Conservation (phyloP, 1,140 invertebrate genomes). For the Anoplolepis gracilipes region DNA sequence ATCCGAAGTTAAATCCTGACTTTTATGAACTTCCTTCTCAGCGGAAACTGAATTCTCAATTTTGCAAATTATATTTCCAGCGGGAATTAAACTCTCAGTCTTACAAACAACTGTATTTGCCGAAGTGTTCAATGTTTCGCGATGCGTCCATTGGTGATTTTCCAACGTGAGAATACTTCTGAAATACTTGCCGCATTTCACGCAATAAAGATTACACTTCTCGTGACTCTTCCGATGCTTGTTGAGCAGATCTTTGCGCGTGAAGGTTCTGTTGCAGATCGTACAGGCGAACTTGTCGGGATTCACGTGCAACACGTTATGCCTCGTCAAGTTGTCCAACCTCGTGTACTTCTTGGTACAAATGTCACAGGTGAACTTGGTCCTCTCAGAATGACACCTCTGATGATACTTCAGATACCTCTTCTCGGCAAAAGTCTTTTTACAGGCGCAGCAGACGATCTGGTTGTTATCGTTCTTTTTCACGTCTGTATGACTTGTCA, state of each 20-base stretch:
- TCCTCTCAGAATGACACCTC: constrained; percentile 78
- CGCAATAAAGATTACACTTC: constrained; percentile 77
- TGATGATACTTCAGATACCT: constrained; percentile 81
- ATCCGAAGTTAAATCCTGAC: not conserved
- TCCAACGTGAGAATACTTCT: constrained; percentile 76
- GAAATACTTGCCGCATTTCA: constrained; percentile 79
- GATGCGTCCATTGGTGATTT: constrained; percentile 71
- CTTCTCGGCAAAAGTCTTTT: constrained; percentile 79
- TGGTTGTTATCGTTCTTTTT: constrained; percentile 74
- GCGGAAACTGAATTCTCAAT: constrained; percentile 8
- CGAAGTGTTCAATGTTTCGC: constrained; percentile 4
- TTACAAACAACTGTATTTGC: not conserved
- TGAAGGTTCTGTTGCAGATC: constrained; percentile 80
- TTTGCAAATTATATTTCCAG: constrained; percentile 8
- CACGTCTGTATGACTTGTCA: constrained; percentile 76
- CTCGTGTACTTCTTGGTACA: constrained; percentile 81
- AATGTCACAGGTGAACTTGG: constrained; percentile 80
- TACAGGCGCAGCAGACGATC: constrained; percentile 79
- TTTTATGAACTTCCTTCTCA: not conserved
- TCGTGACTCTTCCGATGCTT: constrained; percentile 82
- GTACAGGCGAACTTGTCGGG: constrained; percentile 81
- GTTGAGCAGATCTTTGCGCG: constrained; percentile 81
- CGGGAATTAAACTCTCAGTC: not conserved
- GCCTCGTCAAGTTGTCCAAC: constrained; percentile 81
- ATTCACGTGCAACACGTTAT: constrained; percentile 82